Base-by-base conservation (phyloP, 2,113 vertebrate genomes). In the Coracopsis vasa region DNA sequence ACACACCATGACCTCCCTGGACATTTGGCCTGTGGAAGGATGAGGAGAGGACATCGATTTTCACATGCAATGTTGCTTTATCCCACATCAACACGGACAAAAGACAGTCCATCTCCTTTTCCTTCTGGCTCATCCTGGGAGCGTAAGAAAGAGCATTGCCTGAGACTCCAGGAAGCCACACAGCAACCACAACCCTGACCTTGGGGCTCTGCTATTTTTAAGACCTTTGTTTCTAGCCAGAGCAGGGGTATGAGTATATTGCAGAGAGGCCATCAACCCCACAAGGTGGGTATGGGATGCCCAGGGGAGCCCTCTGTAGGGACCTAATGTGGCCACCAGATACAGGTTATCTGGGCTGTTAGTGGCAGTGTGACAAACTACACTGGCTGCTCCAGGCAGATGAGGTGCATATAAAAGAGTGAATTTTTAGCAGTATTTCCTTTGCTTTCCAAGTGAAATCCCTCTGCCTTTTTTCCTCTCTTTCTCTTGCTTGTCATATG, bases 11-110 rank as follows among this genome's bases (percentile, higher is more conserved):
- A n/a, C 8, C 14, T 74, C 50, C 20, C 6, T 35, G n/a, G 27
- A 70, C 18, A 45, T 60, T 66, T 54, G 42, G 21, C 54, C 8
- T 21, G 4, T 73, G 69, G 24, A 94, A 70, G 21, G 47, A 47
- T 1, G 6, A 48, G 16, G 41, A 64, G 48, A 75, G 6, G 37
- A 54, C 20, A 53, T 3, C 0, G 0, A 60, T 61, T 78, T 91
- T n/a, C 33, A 47, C n/a, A 69, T 15, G 7, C 10, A 18, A 2
- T 21, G 8, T 58, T 2, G 4, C 39, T 67, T 94, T 89, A 54
- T 50, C 16, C 10, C 21, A 5, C 4, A 51, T 28, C 28, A 60
- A 24, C 6, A 1, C 4, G 10, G 20, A 41, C 50, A 92, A 64
- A 54, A 14, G 6, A 3, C 7, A 48, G 2, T n/a, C 6, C 20